Conservation (phyloP, 2,797 vertebrate species). For the Dallia pectoralis region DNA sequence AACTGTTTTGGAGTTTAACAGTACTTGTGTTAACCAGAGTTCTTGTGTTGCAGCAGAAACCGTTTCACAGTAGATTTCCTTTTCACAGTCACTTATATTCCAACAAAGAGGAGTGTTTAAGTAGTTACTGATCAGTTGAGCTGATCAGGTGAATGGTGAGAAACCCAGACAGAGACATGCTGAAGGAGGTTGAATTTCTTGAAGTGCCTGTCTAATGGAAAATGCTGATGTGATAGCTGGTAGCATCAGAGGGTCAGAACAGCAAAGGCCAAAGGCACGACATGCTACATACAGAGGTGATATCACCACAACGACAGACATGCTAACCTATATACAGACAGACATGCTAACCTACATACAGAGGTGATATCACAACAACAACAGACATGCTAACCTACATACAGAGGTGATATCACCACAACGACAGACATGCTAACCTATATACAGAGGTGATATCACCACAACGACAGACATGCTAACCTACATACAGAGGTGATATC, state of each 20-base stretch:
- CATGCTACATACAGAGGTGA: too few species aligned
- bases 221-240: conserved; percentile 5
- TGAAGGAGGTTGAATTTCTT: neutral
- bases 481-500: neutral
- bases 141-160: neutral
- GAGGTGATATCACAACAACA: neutral
- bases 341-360: neutral
- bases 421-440: too few species aligned
- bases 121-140: neutral
- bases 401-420: neutral
- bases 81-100: neutral
- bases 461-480: neutral
- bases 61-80: neutral
- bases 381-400: too few species aligned
- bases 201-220: neutral
- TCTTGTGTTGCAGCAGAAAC: neutral
- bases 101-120: neutral
- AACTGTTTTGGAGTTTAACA: conserved; percentile 35
- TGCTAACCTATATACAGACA: neutral
- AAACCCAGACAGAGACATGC: neutral
- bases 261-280: neutral
- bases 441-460: too few species aligned
- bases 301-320: neutral
- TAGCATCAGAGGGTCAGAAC: neutral
- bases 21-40: conserved; percentile 35